Evolutionary conservation across 30 jellyfish, hydroid and myxozoan genomes (phyloP), one percentile per base, ranked within the genome.

Genomic region (Rhopilema esculentum): DNA sequence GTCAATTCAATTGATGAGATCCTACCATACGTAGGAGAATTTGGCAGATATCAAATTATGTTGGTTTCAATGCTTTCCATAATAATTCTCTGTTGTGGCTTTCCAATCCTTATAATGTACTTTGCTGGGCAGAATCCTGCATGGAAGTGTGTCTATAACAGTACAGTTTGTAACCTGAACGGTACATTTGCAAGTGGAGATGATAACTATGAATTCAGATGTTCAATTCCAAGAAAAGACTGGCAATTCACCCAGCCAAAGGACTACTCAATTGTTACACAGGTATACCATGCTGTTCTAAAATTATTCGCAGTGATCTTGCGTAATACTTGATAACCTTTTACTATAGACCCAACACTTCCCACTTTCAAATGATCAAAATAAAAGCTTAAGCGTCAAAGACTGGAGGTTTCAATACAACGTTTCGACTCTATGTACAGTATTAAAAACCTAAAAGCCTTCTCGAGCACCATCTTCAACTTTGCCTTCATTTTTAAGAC

Each of bases 91-190:
- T 89, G 97, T 1, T 90, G 83, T 22, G 89, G 97, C 31, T 86
- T 90, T 77, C 99, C 93, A 51, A 88, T 92, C 15, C 89, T 95
- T 16, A 95, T 95, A 8, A 95, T 90, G 89, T 90, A 61, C 84
- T 95, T 95, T 79, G 96, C 96, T 40, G 99, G 97, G 18, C 95
- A 86, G 64, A 95, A 95, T 50, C 99, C 99, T 4, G 93, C 96
- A 20, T 95, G 99, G 99, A 79, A 49, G 63, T 95, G 99, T 77
- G 97, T 53, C 21, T 33, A 79, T 2, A 95, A 95, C 74, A 90
- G 99, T 67, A 87, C 98, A 0, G 65, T 74, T 22, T 95, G 99
- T 87, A 86, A 82, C 12, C 51, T 85, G 79, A 90, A 69, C 61
- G 97, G 95, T 8, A 82, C 91, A 20, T 69, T 87, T 75, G 30